These are phyloP conservation scores for Mormyrus proboscirostris DNA, from an alignment of 2,797 vertebrate species.

Conservation along the genomic window DNA sequence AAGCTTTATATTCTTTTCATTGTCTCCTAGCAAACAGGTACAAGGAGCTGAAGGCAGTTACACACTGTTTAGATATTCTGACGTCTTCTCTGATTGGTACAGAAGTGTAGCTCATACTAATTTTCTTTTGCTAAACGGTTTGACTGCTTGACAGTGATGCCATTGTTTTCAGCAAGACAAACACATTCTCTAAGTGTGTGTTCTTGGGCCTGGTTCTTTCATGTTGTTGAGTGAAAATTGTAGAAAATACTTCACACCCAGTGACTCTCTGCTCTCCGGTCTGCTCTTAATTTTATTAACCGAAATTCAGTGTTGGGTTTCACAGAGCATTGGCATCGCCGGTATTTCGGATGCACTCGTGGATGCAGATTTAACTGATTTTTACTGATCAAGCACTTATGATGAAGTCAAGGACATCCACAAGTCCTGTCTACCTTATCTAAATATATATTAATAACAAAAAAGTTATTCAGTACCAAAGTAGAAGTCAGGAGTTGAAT, in stretches of 20 bases:
- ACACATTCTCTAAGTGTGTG: not conserved
- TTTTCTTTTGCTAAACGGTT: constrained; percentile 33
- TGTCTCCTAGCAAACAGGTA: not conserved
- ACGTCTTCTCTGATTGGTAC: constrained; percentile 68
- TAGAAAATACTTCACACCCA: constrained; percentile 3
- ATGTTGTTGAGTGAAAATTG: not conserved
- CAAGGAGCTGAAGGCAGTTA: constrained; percentile 42
- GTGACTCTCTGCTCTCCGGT: constrained; percentile 12
- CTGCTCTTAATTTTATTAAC: not conserved
- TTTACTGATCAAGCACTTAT: not conserved
- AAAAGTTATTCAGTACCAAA: constrained; percentile 42
- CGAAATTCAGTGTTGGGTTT: not conserved
- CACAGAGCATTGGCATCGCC: not conserved
- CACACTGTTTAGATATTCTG: constrained; percentile 60
- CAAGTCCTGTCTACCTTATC: constrained; percentile 27
- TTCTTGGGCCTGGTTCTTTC: not conserved
- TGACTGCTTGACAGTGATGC: not conserved
- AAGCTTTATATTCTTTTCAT: constrained; percentile 18
- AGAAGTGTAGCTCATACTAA: constrained; percentile 61
- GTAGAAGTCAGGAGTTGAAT: constrained; percentile 36
- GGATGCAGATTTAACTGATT: not conserved
- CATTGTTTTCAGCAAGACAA: not conserved
- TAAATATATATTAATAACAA: constrained; percentile 44
- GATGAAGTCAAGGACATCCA: not conserved
- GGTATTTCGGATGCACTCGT: not conserved